Evolutionary conservation across 64 coral and sea anemone species (phyloP).

Genomic region (Pocillopora damicornis): DNA sequence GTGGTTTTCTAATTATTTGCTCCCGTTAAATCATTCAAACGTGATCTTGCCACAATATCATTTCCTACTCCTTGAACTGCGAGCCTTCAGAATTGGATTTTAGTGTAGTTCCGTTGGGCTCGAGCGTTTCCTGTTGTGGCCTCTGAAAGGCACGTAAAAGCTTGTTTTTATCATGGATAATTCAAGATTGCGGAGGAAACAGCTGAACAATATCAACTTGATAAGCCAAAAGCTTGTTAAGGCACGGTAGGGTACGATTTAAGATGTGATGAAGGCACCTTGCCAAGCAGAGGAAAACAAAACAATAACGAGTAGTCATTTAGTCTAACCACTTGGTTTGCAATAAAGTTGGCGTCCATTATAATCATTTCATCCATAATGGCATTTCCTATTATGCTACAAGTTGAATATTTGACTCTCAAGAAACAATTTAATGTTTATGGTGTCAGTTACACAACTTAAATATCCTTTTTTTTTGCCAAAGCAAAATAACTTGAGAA

Average conservation of each 20-base stretch:
- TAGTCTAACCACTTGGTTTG: neutral
- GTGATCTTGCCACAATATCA: neutral
- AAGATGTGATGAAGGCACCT: neutral
- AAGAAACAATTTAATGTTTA: neutral
- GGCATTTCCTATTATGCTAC: neutral
- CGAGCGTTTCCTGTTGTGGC: constrained; percentile 22
- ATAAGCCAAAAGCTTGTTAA: neutral
- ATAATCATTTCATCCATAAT: neutral
- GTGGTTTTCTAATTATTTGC: neutral
- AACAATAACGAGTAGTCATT: neutral
- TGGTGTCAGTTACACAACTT: too few relatives aligned
- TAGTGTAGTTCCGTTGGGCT: neutral
- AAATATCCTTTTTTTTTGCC: too few relatives aligned
- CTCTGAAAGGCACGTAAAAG: constrained; percentile 27
- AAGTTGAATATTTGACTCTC: neutral
- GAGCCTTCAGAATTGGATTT: neutral
- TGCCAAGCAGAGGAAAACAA: neutral
- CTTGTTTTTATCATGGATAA: neutral
- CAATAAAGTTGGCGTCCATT: neutral
- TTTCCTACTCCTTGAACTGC: neutral
- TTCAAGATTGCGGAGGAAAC: neutral
- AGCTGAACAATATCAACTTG: neutral
- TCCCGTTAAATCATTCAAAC: neutral
- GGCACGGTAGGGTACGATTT: neutral
- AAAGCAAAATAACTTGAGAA: too few relatives aligned